Base-by-base conservation (phyloP, 2,888 invertebrate species). In the Limnephilus rhombicus region DNA sequence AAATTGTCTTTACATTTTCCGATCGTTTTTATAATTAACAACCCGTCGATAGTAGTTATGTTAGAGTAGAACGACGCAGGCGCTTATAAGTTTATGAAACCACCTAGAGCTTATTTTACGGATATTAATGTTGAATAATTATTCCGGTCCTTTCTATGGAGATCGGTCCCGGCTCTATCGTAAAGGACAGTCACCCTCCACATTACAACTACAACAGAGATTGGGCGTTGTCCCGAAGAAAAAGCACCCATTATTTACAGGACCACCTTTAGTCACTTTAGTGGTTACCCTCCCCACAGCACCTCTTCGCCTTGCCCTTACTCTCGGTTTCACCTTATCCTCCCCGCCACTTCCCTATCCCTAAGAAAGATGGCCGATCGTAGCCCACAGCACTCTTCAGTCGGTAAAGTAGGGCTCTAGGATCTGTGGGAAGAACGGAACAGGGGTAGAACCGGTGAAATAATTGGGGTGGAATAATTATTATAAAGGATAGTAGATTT, bases 191-290 rank as follows among this genome's bases (percentile, higher is more conserved):
- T 86, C 86, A 45, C 86, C 86, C 86, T 86, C 85, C 86, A 49
- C 86, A 45, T 86, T 24, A 45, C 41, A 68, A 68, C 68, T 68
- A 68, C 68, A 49, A 86, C 86, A 86, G 86, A 86, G 86, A 86
- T 86, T 86, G 86, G 86, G 86, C 86, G 86, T 45, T 86, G 86
- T 86, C 86, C 86, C 49, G 45, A 45, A 86, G 86, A 86, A 86
- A 86, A 37, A 86, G 49, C 13, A 45, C 29, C 86, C 29, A 86
- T 86, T 86, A 86, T 86, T 86, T 86, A 86, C 86, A 86, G 86
- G 86, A 86, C 86, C 86, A 86, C 86, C 86, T 86, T 86, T 86
- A 86, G 86, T 86, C 45, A n/a, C 49, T 49, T 41, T 41, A 85
- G 13, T 29, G 37, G 37, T 85, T 49, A 24, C 86, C 86, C 49